A percentile compares a stretch with the other conserved stretches of the same genome.
Conservation (phyloP, 2,113 vertebrate species). For the Labeo rohita region DNA sequence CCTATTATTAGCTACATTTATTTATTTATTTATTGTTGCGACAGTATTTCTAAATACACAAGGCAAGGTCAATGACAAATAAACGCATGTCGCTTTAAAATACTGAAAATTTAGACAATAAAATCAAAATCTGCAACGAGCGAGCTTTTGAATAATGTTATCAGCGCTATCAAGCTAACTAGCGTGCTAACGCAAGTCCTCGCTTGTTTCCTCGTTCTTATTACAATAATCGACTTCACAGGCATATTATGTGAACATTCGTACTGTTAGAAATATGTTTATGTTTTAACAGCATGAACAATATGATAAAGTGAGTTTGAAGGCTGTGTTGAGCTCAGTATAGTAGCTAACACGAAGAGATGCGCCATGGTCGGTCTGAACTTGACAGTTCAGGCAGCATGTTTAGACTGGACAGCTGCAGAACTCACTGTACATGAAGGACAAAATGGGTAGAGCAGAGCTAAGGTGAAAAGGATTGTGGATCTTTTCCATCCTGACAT, state of each 20-base stretch:
- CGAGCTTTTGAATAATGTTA: neutral
- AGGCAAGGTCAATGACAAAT: neutral
- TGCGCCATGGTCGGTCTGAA: slow-evolving; percentile 26
- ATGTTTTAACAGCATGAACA: neutral
- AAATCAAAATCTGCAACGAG: neutral
- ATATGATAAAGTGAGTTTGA: neutral
- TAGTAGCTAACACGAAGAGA: slow-evolving; percentile 49
- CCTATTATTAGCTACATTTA: slow-evolving; percentile 1
- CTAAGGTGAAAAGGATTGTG: neutral
- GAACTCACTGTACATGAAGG: neutral
- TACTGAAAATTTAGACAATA: neutral
- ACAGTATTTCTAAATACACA: neutral
- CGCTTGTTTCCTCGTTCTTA: neutral
- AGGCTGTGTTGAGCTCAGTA: neutral
- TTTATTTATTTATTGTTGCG: neutral
- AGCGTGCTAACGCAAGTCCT: neutral
- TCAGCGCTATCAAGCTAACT: slow-evolving; percentile 42
- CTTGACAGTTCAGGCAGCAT: slow-evolving; percentile 5
- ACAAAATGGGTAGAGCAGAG: neutral
- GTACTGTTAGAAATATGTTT: neutral
- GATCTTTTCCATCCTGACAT: neutral
- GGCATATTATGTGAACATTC: neutral
- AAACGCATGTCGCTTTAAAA: neutral
- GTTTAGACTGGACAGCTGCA: slow-evolving; percentile 4
- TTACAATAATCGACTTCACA: neutral